phyloP scores from a whole-genome alignment of 2,797 vertebrate species.

The Atherinosoma microstoma region DNA sequence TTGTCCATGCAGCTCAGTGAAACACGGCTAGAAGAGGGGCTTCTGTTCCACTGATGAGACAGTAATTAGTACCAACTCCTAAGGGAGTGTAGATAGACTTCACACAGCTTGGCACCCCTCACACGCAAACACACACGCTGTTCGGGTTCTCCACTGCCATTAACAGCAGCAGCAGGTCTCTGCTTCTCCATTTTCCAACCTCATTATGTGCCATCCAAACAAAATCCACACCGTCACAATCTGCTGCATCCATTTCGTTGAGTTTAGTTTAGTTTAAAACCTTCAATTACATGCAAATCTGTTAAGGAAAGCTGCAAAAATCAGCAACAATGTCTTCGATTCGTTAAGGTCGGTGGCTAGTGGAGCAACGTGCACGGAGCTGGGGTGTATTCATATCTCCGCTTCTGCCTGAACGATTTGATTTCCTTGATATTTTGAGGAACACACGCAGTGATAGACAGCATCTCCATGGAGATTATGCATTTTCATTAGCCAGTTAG shows the following conservation, averaged over 20 bases:
- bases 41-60: conserved; percentile 68
- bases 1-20: conserved; percentile 57
- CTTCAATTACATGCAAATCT: background rate
- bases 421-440: conserved; percentile 23
- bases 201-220: conserved; percentile 50
- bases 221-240: conserved; percentile 34
- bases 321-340: too few species aligned
- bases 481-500: conserved; percentile 69
- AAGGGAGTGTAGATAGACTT: conserved; percentile 70
- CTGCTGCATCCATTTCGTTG: conserved; percentile 20
- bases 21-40: conserved; percentile 49
- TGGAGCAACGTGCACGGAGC: conserved; percentile 13
- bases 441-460: conserved; percentile 46
- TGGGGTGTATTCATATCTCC: conserved; percentile 27
- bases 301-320: background rate
- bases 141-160: conserved; percentile 28
- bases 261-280: conserved; percentile 8
- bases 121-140: background rate
- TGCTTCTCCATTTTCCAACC: conserved; percentile 35
- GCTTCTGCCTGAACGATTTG: conserved; percentile 8
- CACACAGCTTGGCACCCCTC: conserved; percentile 38
- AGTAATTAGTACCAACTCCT: conserved; percentile 74
- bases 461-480: conserved; percentile 67
- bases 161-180: conserved; percentile 55
- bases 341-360: too few species aligned